These are phyloP conservation scores for Aphaenogaster floridana DNA, from an alignment of 1,140 invertebrate genomes.

Conservation along the genomic window DNA sequence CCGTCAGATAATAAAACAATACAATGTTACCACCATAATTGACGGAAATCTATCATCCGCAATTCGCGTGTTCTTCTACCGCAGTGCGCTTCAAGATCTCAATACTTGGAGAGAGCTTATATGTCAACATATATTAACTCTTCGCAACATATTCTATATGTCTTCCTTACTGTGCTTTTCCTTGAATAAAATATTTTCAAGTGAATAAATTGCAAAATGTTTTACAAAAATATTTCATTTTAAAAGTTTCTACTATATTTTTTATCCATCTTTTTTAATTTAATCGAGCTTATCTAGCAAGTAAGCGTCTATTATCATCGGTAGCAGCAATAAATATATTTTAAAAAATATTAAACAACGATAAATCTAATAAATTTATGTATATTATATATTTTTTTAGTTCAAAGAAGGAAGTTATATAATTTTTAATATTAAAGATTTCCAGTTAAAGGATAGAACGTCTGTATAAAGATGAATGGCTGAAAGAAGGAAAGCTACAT, in stretches of 20 bases:
- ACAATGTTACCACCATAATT: slow-evolving; percentile 87
- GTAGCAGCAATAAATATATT: neutral
- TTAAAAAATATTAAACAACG: neutral
- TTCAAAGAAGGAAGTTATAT: neutral
- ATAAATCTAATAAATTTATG: slow-evolving; percentile 15
- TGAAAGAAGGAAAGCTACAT: slow-evolving; percentile 72
- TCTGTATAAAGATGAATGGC: slow-evolving; percentile 55
- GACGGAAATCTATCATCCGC: slow-evolving; percentile 87
- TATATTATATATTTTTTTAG: neutral
- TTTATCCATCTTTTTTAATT: neutral
- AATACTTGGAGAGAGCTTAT: neutral
- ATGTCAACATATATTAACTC: neutral
- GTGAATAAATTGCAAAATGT: neutral
- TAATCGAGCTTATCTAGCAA: neutral
- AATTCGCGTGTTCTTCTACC: slow-evolving; percentile 77
- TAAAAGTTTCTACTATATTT: neutral
- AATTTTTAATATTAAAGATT: neutral
- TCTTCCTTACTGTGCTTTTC: neutral
- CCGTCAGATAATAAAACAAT: slow-evolving; percentile 86
- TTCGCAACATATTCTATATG: neutral
- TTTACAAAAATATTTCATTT: neutral
- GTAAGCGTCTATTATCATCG: neutral
- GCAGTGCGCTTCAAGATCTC: neutral
- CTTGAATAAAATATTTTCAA: neutral
- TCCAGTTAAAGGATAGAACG: neutral